Conservation (phyloP, 2,797 vertebrate species). For the Pseudocheirus occidentalis region DNA sequence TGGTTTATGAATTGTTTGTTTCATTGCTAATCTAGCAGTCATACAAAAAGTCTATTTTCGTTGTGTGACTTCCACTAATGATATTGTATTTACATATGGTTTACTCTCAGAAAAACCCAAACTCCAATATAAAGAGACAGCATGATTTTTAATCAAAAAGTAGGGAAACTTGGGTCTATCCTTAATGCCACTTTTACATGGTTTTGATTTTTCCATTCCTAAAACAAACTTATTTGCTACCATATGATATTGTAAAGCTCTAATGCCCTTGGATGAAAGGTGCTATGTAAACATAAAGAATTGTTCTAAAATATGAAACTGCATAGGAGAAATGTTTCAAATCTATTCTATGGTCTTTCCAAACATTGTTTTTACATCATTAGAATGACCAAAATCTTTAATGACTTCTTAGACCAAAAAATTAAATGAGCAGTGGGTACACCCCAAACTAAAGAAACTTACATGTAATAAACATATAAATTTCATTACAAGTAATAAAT, state of each 20-base stretch:
- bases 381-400: not conserved
- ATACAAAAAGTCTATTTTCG: conserved; percentile 24
- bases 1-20: conserved; percentile 63
- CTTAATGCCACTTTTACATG: conserved; percentile 54
- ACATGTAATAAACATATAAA: conserved; percentile 73
- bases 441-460: conserved; percentile 59
- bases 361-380: conserved; percentile 53
- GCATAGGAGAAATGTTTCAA: conserved; percentile 65
- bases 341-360: conserved; percentile 62
- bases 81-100: conserved; percentile 49
- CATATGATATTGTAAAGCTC: conserved; percentile 69
- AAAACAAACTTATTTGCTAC: conserved; percentile 30
- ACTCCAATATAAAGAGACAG: conserved; percentile 54
- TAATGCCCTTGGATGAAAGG: conserved; percentile 75
- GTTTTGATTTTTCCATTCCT: conserved; percentile 18
- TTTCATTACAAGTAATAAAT: conserved; percentile 65
- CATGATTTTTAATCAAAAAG: conserved; percentile 60
- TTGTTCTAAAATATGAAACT: conserved; percentile 69
- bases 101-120: conserved; percentile 65
- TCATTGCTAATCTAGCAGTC: conserved; percentile 60
- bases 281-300: conserved; percentile 75
- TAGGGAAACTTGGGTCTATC: conserved; percentile 62
- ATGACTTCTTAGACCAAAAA: conserved; percentile 61
- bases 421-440: conserved; percentile 45
- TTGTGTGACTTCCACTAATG: conserved; percentile 29